These are phyloP conservation scores for Lasioglossum oenotherae DNA, from an alignment of 2,888 invertebrate genomes.

Conservation along the genomic window DNA sequence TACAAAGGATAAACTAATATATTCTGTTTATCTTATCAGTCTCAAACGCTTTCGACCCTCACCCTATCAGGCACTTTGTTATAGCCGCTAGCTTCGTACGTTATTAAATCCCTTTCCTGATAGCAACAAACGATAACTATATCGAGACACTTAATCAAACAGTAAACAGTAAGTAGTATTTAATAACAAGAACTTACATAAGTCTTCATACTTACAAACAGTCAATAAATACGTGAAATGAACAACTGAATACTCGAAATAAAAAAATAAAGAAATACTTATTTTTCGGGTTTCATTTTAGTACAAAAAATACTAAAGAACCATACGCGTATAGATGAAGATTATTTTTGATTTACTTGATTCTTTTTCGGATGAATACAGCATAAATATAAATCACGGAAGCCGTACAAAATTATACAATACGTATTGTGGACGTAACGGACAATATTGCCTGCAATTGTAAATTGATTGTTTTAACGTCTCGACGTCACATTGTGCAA, in stretches of 20 bases:
- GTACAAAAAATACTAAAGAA: background rate
- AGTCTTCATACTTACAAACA: background rate
- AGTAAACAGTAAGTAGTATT: background rate
- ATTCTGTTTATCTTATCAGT: constrained; percentile 5
- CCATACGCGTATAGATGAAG: background rate
- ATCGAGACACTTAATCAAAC: background rate
- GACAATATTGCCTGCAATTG: too few species aligned
- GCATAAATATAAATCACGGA: background rate
- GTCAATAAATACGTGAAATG: background rate
- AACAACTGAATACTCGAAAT: background rate
- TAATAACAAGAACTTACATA: background rate
- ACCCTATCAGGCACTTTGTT: background rate
- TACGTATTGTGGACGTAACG: background rate
- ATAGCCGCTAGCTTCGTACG: background rate
- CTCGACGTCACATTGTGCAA: background rate
- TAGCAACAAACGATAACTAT: background rate
- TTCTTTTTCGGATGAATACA: background rate
- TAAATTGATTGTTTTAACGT: background rate
- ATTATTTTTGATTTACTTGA: too few species aligned
- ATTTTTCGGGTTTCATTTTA: background rate
- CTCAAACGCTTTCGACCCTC: background rate
- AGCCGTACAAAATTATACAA: background rate
- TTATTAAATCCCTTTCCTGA: background rate
- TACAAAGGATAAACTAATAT: background rate
- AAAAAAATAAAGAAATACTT: background rate